These are phyloP conservation scores for Pyralis farinalis DNA, from an alignment of 2,888 invertebrate species.

Conservation along the genomic window DNA sequence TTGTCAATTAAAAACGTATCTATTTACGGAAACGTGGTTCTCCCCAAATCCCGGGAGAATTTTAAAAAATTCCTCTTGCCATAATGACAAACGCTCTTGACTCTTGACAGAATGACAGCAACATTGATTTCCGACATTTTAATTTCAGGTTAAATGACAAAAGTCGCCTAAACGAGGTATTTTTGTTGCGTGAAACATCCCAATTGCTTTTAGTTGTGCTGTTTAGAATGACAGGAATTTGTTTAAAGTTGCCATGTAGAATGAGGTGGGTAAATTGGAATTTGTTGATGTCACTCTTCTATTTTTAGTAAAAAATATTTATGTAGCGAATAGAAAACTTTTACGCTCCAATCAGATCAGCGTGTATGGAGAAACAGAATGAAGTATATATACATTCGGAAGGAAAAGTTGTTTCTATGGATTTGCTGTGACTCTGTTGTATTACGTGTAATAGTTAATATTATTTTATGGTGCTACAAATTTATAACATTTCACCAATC, in stretches of 20 bases:
- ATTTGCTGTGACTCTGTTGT: no score
- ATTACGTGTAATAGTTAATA: no score
- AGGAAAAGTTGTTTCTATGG: no score
- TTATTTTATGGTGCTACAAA: no score
- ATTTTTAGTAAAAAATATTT: no score
- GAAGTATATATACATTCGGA: no score
- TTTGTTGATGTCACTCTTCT: not conserved
- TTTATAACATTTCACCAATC: no score
- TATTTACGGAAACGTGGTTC: slow-evolving; percentile 27
- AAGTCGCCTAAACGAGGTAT: slow-evolving; percentile 47
- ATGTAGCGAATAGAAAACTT: no score
- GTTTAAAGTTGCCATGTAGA: slow-evolving; percentile 1
- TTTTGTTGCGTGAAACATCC: slow-evolving; percentile 40
- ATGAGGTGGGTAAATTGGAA: slow-evolving; percentile 8
- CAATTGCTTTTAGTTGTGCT: slow-evolving; percentile 15
- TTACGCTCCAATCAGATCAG: no score
- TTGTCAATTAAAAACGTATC: slow-evolving; percentile 29
- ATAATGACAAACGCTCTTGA: slow-evolving; percentile 49
- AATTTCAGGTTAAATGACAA: slow-evolving; percentile 75
- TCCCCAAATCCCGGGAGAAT: slow-evolving; percentile 25
- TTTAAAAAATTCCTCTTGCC: slow-evolving; percentile 43
- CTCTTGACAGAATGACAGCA: slow-evolving; percentile 47
- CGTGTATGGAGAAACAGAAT: no score
- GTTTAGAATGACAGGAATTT: slow-evolving; percentile 7
- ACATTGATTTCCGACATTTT: slow-evolving; percentile 74